Base-by-base conservation (phyloP, 2,113 vertebrate species). In the Oreochromis aureus region DNA sequence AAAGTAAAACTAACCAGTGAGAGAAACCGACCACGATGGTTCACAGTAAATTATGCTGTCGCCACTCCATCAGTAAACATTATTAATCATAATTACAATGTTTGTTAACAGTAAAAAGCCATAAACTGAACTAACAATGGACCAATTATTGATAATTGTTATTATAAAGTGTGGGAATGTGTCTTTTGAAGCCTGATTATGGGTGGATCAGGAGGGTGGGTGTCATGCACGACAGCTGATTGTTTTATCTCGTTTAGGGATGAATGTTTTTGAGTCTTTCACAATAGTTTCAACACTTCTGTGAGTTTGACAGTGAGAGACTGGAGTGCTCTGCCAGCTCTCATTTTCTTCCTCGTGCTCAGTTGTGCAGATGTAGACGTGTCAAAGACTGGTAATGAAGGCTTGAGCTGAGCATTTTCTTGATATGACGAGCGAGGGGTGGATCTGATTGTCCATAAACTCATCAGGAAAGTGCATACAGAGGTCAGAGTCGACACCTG, bases 21-120 rank as follows among this genome's bases (percentile, higher is more conserved):
- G 34, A 39, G 34, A 69, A 66, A 66, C 61, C 39, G 34, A 69
- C 34, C 0, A 22, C 4, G 34, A 13, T 66, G 61, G 34, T 39
- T 66, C 34, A 39, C 61, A 22, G 61, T 66, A 66, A 39, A 69
- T 69, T 39, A 22, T 2, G 0, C 61, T 66, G 61, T 39, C 0
- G 4, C 61, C 19, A 0, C 19, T 66, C 61, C 61, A 39, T 13
- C 61, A 39, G 19, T 66, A 0, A 22, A 66, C 34, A 0, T 22
- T 39, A 39, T 66, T 66, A 66, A 22, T 39, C 6, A 39, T 66
- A 66, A 66, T 39, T 66, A n/a, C 18, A 66, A 39, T n/a, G 61
- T 66, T 66, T 39, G 61, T 22, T 39, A 66, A 66, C 61, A 5
- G 19, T 39, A 66, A 66, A 66, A 66, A 66, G 4, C 61, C 61